These are phyloP conservation scores for Atrichornis clamosus DNA, from an alignment of 2,113 vertebrate species.

Conservation along the genomic window DNA sequence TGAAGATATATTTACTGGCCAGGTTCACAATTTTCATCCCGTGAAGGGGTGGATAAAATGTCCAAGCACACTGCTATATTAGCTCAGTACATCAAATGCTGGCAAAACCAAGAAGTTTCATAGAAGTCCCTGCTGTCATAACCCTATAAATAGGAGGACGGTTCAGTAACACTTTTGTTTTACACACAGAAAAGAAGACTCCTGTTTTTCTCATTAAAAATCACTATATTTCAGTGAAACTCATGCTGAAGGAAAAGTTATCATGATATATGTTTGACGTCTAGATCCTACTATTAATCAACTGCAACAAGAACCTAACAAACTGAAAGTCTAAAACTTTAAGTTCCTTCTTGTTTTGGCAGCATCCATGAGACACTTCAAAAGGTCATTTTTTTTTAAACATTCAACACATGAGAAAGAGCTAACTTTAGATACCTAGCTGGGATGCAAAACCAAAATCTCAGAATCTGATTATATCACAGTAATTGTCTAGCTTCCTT, in stretches of 20 bases:
- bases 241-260: not conserved
- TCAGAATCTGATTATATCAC: not conserved
- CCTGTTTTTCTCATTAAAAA: not conserved
- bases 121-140: not conserved
- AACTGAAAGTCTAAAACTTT: not conserved
- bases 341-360: not conserved
- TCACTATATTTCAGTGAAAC: not conserved
- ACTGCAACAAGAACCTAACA: not conserved
- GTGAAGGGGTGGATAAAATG: not conserved
- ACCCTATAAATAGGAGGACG: not conserved
- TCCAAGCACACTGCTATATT: not conserved
- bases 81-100: not conserved
- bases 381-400: not conserved
- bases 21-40: not conserved
- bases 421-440: not conserved
- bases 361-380: not conserved
- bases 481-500: not conserved
- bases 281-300: not conserved
- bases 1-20: not conserved
- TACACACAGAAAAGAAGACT: not conserved
- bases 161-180: not conserved
- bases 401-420: not conserved
- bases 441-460: not conserved
- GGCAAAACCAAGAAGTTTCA: not conserved
- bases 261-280: not conserved